Conservation (phyloP, 2,888 invertebrate genomes). For the Mechanitis mazaeus region DNA sequence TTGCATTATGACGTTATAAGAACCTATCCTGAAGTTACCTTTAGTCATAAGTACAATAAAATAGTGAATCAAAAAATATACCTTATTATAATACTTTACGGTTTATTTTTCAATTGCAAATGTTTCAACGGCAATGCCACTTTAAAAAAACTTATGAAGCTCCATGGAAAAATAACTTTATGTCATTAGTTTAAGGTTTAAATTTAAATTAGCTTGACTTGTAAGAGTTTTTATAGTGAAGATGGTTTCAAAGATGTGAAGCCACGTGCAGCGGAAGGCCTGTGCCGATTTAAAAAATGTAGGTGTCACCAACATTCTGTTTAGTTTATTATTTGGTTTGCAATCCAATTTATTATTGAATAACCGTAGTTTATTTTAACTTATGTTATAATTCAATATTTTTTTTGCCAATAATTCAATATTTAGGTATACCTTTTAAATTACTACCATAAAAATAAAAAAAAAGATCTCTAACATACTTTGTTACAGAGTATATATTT, state of each 20-base stretch:
- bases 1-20: neutral
- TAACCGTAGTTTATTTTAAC: too few species aligned
- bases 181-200: neutral
- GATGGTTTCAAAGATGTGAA: slow-evolving; percentile 16
- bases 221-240: slow-evolving; percentile 2
- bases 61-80: neutral
- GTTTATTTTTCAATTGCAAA: neutral
- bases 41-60: too few species aligned
- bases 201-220: neutral
- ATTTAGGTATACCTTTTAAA: too few species aligned
- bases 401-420: too few species aligned
- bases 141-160: neutral
- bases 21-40: too few species aligned
- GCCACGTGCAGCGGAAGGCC: slow-evolving; percentile 23
- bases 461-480: too few species aligned
- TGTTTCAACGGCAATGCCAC: neutral
- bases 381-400: too few species aligned
- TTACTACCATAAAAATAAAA: too few species aligned
- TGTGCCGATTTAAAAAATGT: slow-evolving; percentile 12
- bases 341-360: too few species aligned
- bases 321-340: slow-evolving; percentile 4
- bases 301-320: slow-evolving; percentile 9
- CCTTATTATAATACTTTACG: neutral
- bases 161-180: neutral
- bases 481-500: too few species aligned